Evolutionary conservation across 92 coral and sea anemone genomes (phyloP), one percentile per base, ranked within the genome.

Genomic region (Epizoanthus ramosus): DNA sequence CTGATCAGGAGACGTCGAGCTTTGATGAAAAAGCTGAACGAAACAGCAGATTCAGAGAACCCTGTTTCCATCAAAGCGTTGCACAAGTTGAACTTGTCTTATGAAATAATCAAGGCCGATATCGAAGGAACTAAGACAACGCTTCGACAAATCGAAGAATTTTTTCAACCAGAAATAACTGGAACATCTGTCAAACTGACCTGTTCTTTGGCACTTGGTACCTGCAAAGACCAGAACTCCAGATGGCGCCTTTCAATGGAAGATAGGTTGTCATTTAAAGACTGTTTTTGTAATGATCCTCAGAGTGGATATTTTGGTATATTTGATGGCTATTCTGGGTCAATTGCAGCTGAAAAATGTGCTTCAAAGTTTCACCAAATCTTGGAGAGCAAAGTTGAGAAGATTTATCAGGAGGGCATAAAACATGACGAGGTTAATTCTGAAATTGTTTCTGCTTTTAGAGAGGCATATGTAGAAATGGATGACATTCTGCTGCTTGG

Each of bases 241-340:
- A 89, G 94, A 64, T 97, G 99, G 99, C 90, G 88, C 23, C 86
- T 94, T 17, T 57, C 84, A 3, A 97, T 97, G 99, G 99, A 97
- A 81, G 98, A 94, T 33, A 65, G 97, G 45, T 92, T 90, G 43
- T 81, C 92, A 23, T 94, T 70, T 73, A 80, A 87, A 71, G 98
- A 94, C 47, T 88, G 72, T 79, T 85, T 88, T 57, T 93, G 96
- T 37, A 90, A 88, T 61, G 97, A 89, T 83, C 95, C 94, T 1
- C 88, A 88, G 74, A 88, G 97, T 79, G 92, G 95, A 33, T 94
- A 88, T 68, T 97, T 97, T 85, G 95, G 95, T 72, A 67, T 97
- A 74, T 97, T 85, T 84, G 99, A 97, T 86, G 99, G 99, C 3
- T 92, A 97, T 77, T 90, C 83, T 59, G 99, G 99, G 2, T 81